Conservation (phyloP, 2,888 invertebrate genomes). For the Fissipunctia ypsillon region DNA sequence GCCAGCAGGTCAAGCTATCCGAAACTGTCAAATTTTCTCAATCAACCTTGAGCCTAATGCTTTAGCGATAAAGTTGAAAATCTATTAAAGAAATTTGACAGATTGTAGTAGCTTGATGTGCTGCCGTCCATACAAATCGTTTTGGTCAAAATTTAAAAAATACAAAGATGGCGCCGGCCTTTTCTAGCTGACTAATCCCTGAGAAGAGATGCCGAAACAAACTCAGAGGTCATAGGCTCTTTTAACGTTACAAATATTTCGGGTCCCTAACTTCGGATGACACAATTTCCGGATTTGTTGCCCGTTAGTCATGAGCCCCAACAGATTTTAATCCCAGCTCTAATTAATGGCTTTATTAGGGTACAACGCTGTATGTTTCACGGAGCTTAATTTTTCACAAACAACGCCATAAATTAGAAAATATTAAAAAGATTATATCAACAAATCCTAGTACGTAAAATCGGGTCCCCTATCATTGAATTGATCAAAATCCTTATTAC, state of each 20-base stretch:
- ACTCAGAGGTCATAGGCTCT: neutral
- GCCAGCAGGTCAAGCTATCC: no score
- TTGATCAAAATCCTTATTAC: conserved; percentile 68
- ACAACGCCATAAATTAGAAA: conserved; percentile 53
- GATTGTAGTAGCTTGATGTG: no score
- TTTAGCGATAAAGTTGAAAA: no score
- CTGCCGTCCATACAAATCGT: no score
- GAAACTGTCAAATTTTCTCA: no score
- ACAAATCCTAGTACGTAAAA: conserved; percentile 57
- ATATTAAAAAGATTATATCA: conserved; percentile 63
- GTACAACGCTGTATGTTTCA: conserved; percentile 41
- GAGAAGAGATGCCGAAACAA: neutral
- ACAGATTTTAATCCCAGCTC: conserved; percentile 49
- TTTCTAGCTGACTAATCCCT: neutral
- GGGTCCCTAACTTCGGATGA: conserved; percentile 17
- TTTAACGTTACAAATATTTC: conserved; percentile 6
- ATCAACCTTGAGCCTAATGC: no score
- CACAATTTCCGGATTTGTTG: conserved; percentile 47
- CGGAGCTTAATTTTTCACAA: conserved; percentile 48
- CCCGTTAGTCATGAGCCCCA: conserved; percentile 35
- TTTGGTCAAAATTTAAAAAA: no score
- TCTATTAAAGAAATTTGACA: no score
- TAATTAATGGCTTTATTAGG: conserved; percentile 62
- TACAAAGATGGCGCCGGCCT: no score
- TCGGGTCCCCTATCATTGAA: conserved; percentile 65